Percentiles rank a stretch among this genome's conserved stretches.
These are phyloP conservation scores for Poeciliopsis gracilis DNA, from an alignment of 2,797 vertebrate species.

Conservation along the genomic window DNA sequence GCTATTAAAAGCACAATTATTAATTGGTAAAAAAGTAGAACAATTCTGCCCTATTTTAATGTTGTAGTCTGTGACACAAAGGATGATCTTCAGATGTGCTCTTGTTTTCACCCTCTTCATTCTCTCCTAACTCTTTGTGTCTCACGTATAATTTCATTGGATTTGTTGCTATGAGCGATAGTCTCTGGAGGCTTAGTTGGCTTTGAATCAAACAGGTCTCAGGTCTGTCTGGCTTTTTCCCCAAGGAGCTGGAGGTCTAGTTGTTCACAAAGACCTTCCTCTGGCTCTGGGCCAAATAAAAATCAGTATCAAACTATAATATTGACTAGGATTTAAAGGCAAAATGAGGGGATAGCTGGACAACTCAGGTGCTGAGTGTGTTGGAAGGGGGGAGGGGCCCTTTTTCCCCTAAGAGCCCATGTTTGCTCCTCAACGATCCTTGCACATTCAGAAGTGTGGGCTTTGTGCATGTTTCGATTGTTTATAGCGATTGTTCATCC, in stretches of 20 bases:
- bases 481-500: constrained; percentile 31
- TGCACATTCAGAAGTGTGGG: constrained; percentile 20
- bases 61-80: constrained; percentile 64
- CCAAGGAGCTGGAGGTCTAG: constrained; percentile 28
- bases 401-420: constrained; percentile 18
- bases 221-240: constrained; percentile 50
- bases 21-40: constrained; percentile 7
- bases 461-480: constrained; percentile 13
- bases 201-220: constrained; percentile 73
- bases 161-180: constrained; percentile 58
- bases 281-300: constrained; percentile 47
- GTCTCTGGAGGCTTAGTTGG: constrained; percentile 58
- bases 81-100: constrained; percentile 42
- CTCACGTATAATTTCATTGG: constrained; percentile 46
- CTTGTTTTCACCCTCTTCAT: not conserved
- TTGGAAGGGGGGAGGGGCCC: constrained; percentile 1
- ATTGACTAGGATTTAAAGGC: constrained; percentile 46
- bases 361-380: constrained; percentile 25
- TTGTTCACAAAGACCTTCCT: constrained; percentile 46
- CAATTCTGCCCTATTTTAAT: constrained; percentile 33
- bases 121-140: constrained; percentile 51
- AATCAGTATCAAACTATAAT: constrained; percentile 37
- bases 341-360: constrained; percentile 31
- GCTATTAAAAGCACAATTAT: constrained; percentile 23
- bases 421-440: constrained; percentile 24